phyloP scores from a whole-genome alignment of 2,797 vertebrate genomes.

The Liasis olivaceus region DNA sequence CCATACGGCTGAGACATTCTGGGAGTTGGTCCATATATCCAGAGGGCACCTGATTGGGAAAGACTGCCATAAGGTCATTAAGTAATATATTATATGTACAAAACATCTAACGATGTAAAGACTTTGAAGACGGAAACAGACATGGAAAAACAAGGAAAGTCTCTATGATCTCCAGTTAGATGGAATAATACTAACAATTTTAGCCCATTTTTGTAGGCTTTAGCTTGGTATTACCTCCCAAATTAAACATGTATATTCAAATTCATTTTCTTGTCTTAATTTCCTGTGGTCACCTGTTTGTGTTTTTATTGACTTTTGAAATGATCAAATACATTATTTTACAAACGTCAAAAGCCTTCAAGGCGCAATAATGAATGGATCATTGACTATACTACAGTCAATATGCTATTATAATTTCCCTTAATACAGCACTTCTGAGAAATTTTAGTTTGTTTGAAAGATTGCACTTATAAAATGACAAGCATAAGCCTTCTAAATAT shows the following conservation, averaged over 20 bases:
- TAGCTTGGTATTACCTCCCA: slow-evolving; percentile 27
- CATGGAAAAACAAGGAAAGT: neutral
- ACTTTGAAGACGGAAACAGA: neutral
- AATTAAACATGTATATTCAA: slow-evolving; percentile 31
- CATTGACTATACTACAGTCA: slow-evolving; percentile 68
- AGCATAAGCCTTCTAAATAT: slow-evolving; percentile 50
- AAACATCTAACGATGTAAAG: neutral
- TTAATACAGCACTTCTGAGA: slow-evolving; percentile 71
- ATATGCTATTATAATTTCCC: slow-evolving; percentile 76
- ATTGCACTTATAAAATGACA: slow-evolving; percentile 57
- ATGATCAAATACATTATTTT: slow-evolving; percentile 73
- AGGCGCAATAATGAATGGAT: slow-evolving; percentile 72
- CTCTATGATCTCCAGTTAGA: neutral
- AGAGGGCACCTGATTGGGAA: neutral
- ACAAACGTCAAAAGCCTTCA: slow-evolving; percentile 62
- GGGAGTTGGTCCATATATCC: neutral
- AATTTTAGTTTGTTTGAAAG: slow-evolving; percentile 62
- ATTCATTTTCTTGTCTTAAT: slow-evolving; percentile 39
- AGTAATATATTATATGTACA: neutral
- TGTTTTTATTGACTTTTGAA: slow-evolving; percentile 69
- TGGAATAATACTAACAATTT: slow-evolving; percentile 17
- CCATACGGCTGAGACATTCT: neutral
- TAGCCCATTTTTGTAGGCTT: neutral
- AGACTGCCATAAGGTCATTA: neutral
- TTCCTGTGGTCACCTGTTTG: slow-evolving; percentile 51